Base-by-base conservation (phyloP, 2,113 vertebrate genomes). In the Cyprinodon brontotheroides region DNA sequence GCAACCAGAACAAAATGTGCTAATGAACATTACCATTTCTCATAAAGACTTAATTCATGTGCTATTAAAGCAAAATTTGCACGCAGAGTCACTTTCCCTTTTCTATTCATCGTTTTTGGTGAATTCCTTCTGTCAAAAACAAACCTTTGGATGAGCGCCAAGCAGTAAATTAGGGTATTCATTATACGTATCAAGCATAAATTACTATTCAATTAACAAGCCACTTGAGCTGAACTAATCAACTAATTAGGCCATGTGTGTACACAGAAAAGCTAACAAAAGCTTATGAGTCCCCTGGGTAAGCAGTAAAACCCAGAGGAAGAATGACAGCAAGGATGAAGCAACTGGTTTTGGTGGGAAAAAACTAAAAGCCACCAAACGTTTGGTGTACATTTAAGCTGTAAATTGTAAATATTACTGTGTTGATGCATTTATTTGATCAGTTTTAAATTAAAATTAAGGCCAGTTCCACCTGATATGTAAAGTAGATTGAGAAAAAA, bases 171-270 rank as follows among this genome's bases (percentile, higher is more conserved):
- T 86, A 89, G 79, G 66, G 86, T 92, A 90, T 87, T 91, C 91
- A 92, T 92, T 91, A 92, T 84, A 90, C 78, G 85, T 87, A 93
- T 92, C 90, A 92, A 88, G 89, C 90, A 86, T 81, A 86, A 93
- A 93, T 93, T 91, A 90, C 85, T 88, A 91, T 92, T 92, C 89
- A 93, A 93, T 94, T 94, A 94, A 90, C 91, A 90, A 91, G 87
- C 85, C 90, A 93, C 90, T 87, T 91, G 92, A 89, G 91, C 91
- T 89, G 86, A 92, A 91, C 92, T 92, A 93, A 93, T 94, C 88
- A 94, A 93, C 89, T 89, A 94, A 94, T 94, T 94, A 94, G 83
- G 73, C 80, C 39, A 82, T 89, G 89, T 92, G 89, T 94, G 91
- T 93, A 91, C 84, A 89, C 86, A 92, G 91, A 91, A 84, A 93